Conservation (phyloP, 1,140 invertebrate genomes). For the Drosophila micromelanica region DNA sequence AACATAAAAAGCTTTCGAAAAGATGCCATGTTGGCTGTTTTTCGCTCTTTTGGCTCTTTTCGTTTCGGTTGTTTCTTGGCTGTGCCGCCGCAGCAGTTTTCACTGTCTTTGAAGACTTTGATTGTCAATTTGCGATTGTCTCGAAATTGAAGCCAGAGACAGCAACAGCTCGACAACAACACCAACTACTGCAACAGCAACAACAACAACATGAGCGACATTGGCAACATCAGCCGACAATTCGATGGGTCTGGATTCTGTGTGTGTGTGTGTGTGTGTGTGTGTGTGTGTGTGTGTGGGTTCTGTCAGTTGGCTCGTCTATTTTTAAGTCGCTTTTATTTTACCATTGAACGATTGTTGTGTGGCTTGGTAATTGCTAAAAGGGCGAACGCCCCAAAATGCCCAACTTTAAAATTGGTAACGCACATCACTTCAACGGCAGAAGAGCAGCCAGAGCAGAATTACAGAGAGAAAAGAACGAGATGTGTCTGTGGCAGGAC, state of each 20-base stretch:
- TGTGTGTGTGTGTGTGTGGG: constrained; percentile 32
- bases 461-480: neutral
- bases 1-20: constrained; percentile 53
- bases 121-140: constrained; percentile 83
- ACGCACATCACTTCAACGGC: constrained; percentile 43
- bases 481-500: constrained; percentile 59
- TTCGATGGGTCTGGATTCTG: constrained; percentile 38
- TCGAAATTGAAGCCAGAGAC: constrained; percentile 75
- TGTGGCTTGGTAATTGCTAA: constrained; percentile 79
- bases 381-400: constrained; percentile 67
- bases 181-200: constrained; percentile 31
- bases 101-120: constrained; percentile 82
- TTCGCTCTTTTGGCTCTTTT: constrained; percentile 45
- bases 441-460: neutral
- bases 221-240: constrained; percentile 50
- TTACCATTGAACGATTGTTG: constrained; percentile 79
- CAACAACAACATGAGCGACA: constrained; percentile 12
- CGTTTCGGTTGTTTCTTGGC: constrained; percentile 61
- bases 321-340: constrained; percentile 82
- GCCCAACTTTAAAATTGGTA: constrained; percentile 76
- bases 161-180: constrained; percentile 45
- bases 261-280: constrained; percentile 33
- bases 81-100: constrained; percentile 75
- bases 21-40: constrained; percentile 73
- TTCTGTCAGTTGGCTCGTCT: constrained; percentile 73